Evolutionary conservation across 2,797 vertebrate genomes (phyloP).

Genomic region (Otus scops): DNA sequence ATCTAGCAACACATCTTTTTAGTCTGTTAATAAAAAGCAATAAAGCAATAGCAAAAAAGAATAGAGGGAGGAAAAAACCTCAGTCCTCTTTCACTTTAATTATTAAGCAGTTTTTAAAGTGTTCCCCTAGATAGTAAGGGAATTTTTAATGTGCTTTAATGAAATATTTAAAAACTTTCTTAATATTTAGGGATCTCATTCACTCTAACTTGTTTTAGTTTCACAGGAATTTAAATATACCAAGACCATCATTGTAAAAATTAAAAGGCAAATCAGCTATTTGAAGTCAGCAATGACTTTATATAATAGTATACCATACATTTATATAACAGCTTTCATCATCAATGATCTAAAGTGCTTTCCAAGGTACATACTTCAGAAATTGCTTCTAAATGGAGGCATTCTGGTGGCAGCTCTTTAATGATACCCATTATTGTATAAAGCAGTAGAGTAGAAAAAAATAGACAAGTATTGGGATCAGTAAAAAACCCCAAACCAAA

Average conservation of each 20-base stretch:
- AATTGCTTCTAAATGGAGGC: constrained; percentile 22
- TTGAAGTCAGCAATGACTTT: constrained; percentile 14
- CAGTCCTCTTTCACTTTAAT: neutral
- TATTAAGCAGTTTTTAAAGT: constrained; percentile 28
- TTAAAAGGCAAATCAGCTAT: constrained; percentile 7
- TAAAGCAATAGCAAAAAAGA: neutral
- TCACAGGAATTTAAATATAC: constrained; percentile 19
- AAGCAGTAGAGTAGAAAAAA: neutral
- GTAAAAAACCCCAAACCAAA: neutral
- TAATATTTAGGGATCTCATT: constrained; percentile 42
- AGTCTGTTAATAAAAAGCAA: neutral
- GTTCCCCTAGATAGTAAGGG: neutral
- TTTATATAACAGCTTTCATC: constrained; percentile 22
- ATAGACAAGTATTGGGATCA: neutral
- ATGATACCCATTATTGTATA: neutral
- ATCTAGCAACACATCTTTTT: neutral
- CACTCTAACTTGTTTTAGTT: constrained; percentile 16
- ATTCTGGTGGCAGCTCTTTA: constrained; percentile 14
- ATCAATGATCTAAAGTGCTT: constrained; percentile 19
- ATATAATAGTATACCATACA: neutral
- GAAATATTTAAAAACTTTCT: constrained; percentile 44
- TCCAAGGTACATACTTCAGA: constrained; percentile 4
- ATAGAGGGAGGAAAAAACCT: neutral
- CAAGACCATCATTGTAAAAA: neutral
- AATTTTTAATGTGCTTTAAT: constrained; percentile 31